Conservation (phyloP, 2,113 vertebrate species). For the Panurus biarmicus region DNA sequence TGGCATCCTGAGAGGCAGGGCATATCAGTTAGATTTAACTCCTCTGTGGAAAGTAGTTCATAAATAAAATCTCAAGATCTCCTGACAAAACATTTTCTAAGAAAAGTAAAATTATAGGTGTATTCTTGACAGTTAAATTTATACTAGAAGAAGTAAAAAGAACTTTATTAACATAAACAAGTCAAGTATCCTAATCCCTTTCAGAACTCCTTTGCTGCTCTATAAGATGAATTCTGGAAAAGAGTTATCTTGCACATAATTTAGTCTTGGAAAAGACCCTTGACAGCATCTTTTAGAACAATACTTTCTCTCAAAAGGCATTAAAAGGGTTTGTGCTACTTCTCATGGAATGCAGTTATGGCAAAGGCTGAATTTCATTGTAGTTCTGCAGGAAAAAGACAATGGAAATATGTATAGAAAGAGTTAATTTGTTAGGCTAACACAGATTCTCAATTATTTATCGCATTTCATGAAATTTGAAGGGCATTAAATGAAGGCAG, state of each 20-base stretch:
- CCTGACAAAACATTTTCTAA: slow-evolving; percentile 65
- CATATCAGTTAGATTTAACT: slow-evolving; percentile 54
- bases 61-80: slow-evolving; percentile 55
- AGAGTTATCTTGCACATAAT: slow-evolving; percentile 33
- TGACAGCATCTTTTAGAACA: not conserved
- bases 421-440: not conserved
- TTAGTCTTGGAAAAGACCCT: not conserved
- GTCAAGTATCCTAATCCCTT: slow-evolving; percentile 49
- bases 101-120: slow-evolving; percentile 62
- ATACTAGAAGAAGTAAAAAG: slow-evolving; percentile 48
- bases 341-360: not conserved
- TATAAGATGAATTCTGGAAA: slow-evolving; percentile 5
- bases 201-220: slow-evolving; percentile 29
- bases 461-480: slow-evolving; percentile 34
- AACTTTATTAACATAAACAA: slow-evolving; percentile 65
- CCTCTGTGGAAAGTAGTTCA: slow-evolving; percentile 52
- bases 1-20: slow-evolving; percentile 39
- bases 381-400: not conserved
- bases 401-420: not conserved
- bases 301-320: not conserved
- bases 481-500: slow-evolving; percentile 58
- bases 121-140: slow-evolving; percentile 56
- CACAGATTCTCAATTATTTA: slow-evolving; percentile 33
- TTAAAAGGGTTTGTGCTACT: not conserved
- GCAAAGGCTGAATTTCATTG: not conserved